Conservation (phyloP, 2,113 vertebrate genomes). For the Bambusicola thoracicus region DNA sequence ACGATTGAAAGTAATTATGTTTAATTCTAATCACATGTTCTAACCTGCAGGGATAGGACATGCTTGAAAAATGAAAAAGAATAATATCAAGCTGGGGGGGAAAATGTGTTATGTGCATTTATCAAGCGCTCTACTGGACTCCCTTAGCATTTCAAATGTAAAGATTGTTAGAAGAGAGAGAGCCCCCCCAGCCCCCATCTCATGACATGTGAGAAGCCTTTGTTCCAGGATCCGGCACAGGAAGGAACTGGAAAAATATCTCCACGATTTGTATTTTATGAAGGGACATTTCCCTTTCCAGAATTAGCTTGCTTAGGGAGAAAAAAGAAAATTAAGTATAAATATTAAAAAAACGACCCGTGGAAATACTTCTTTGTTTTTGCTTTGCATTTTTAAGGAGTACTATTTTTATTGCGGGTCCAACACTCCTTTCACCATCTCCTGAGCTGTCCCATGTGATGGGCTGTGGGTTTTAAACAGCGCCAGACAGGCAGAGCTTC, state of each 20-base stretch:
- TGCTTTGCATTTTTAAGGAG: background rate
- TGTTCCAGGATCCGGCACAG: background rate
- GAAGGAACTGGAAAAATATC: conserved; percentile 39
- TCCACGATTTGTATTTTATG: conserved; percentile 34
- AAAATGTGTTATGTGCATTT: background rate
- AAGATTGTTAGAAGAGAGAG: conserved; percentile 24
- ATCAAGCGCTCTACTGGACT: conserved; percentile 28
- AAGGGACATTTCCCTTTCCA: conserved; percentile 4
- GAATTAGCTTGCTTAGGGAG: background rate
- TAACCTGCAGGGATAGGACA: background rate
- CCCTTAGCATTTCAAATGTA: conserved; percentile 29
- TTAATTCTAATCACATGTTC: background rate
- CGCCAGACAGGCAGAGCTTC: accelerated
- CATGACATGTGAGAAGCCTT: background rate
- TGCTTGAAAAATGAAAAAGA: background rate
- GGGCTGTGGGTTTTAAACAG: background rate
- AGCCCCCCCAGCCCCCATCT: background rate
- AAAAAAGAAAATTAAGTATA: background rate
- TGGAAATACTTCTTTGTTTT: background rate
- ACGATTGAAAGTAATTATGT: background rate
- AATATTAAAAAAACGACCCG: background rate
- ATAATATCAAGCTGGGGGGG: background rate
- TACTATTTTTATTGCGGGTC: background rate
- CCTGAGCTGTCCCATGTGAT: background rate
- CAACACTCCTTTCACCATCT: background rate